A percentile compares a stretch with the other conserved stretches of the same genome.
These are phyloP conservation scores for Lycophotia porphyrea DNA, from an alignment of 2,888 invertebrate genomes.

Conservation along the genomic window DNA sequence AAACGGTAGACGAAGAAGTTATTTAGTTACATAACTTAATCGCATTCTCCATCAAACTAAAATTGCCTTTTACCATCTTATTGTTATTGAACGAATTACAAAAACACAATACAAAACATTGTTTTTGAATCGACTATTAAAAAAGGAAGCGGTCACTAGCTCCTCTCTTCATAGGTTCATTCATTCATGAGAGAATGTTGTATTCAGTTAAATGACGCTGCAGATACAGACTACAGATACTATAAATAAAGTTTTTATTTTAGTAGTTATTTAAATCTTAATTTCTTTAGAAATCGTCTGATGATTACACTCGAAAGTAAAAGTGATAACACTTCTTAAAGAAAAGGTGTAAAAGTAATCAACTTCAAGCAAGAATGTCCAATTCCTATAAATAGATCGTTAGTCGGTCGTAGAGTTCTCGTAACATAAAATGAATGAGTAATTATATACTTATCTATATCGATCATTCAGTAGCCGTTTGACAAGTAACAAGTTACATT, in stretches of 20 bases:
- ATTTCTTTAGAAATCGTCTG: neutral
- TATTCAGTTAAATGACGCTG: neutral
- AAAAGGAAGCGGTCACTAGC: neutral
- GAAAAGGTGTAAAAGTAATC: neutral
- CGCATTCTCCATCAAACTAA: neutral
- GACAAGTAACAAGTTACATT: constrained; percentile 70
- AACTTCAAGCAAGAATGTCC: neutral
- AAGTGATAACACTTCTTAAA: constrained; percentile 1
- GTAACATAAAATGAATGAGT: constrained; percentile 22
- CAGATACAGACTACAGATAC: neutral
- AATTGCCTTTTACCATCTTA: neutral
- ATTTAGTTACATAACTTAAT: constrained; percentile 19
- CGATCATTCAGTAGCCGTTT: constrained; percentile 65
- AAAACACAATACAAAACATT: constrained; percentile 11
- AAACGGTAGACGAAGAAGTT: neutral
- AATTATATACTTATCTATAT: constrained; percentile 54
- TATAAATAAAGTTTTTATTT: neutral
- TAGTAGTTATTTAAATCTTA: neutral
- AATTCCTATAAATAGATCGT: constrained; percentile 2
- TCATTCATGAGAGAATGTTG: constrained; percentile 4
- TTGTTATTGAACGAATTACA: constrained; percentile 1
- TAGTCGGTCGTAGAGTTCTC: constrained; percentile 15
- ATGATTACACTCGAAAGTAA: constrained; percentile 8
- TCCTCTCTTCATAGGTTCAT: too few relatives aligned
- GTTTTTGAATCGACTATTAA: neutral